phyloP scores from a whole-genome alignment of 2,888 invertebrate species.

The Apamea epomidion region DNA sequence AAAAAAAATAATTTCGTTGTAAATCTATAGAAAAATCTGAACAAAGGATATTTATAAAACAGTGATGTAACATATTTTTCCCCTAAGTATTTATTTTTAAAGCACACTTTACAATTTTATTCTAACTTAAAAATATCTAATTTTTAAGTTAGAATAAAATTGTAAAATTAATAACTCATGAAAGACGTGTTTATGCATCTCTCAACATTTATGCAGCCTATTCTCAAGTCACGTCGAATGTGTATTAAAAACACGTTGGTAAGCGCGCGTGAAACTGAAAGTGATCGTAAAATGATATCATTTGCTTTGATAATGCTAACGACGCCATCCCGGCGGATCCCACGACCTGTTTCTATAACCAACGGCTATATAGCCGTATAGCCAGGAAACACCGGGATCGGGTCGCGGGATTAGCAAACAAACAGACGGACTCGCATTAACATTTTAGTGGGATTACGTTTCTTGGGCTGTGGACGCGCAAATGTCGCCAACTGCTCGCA shows the following conservation, averaged over 20 bases:
- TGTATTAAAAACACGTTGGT: slow-evolving; percentile 44
- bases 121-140: too few relatives aligned
- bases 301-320: slow-evolving; percentile 56
- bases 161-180: neutral
- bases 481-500: slow-evolving; percentile 33
- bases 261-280: slow-evolving; percentile 52
- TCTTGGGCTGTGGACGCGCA: slow-evolving; percentile 37
- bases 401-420: slow-evolving; percentile 53
- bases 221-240: neutral
- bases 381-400: slow-evolving; percentile 4
- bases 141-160: neutral
- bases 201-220: neutral
- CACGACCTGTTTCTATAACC: neutral
- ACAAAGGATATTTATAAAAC: neutral
- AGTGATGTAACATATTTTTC: neutral
- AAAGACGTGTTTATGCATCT: neutral
- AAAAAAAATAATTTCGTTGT: neutral
- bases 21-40: neutral
- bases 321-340: slow-evolving; percentile 30
- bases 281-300: slow-evolving; percentile 60
- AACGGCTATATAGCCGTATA: neutral
- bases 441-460: slow-evolving; percentile 63
- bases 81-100: neutral
- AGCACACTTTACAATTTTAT: too few relatives aligned
- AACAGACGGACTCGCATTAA: slow-evolving; percentile 64